Base-by-base conservation (phyloP, 2,888 invertebrate genomes). In the Xestia xanthographa region DNA sequence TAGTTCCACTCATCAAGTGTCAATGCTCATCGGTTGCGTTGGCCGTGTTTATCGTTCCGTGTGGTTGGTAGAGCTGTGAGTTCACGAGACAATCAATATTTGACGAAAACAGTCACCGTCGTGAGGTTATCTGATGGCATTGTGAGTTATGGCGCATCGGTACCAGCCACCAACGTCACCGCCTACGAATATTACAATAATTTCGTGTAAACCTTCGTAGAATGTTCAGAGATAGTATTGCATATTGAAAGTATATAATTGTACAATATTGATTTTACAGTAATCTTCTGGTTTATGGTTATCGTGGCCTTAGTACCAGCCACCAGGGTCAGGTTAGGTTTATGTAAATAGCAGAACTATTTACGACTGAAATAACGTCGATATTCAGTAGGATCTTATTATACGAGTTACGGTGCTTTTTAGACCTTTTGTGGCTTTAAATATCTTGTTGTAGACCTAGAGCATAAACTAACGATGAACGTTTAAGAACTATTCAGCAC, bases 111-210 rank as follows among this genome's bases (percentile, higher is more conserved):
- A 90, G 90, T 92, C 91, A 88, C 88, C 90, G 89, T 79, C 85
- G 87, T 87, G 84, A 88, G 83, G 88, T 93, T 93, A 94, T 93
- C 93, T 89, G 94, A 94, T 93, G 93, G 92, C 91, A 92, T 92
- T 92, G 92, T 93, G 89, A 93, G 91, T 92, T 91, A 92, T 91
- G 90, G 90, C 90, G 90, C 89, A 90, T 89, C 90, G 92, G 95
- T 95, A 87, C 94, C 94, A 93, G 92, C 88, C 93, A 86, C 92
- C 92, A 94, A 89, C 92, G 90, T 94, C 94, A 90, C 94, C 92
- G 90, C 92, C 90, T 88, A 90, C 90, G 75, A 88, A 91, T 90
- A 91, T 91, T 87, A 89, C 88, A 81, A 89, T 90, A 91, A 89
- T 90, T 92, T 91, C 89, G 90, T 91, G 88, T 89, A 89, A 88